Conservation (phyloP, 2,113 vertebrate genomes). For the Pholis gunnellus region DNA sequence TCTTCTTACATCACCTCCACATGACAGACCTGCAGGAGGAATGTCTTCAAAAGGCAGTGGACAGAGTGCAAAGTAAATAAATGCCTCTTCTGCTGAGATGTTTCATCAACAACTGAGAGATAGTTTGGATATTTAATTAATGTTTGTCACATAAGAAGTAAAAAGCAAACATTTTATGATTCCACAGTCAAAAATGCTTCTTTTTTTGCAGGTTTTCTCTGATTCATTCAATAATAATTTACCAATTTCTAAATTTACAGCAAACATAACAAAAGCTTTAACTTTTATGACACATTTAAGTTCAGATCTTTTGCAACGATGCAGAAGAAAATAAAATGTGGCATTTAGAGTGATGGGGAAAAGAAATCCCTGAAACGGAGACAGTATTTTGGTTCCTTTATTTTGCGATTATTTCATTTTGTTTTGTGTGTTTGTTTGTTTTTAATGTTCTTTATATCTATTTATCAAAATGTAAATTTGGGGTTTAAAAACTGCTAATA, state of each 20-base stretch:
- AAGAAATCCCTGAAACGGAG: not conserved
- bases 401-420: not conserved
- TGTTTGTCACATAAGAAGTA: not conserved
- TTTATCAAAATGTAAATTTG: no score
- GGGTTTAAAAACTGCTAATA: not conserved
- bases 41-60: not conserved
- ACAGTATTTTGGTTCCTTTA: not conserved
- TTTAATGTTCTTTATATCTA: no score
- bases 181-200: not conserved
- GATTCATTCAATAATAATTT: no score
- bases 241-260: not conserved
- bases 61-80: not conserved
- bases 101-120: not conserved
- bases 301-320: not conserved
- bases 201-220: not conserved
- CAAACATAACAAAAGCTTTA: not conserved
- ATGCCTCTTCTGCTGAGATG: not conserved
- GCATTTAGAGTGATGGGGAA: not conserved
- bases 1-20: slow-evolving; percentile 34
- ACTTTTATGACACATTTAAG: not conserved
- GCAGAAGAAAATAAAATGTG: not conserved
- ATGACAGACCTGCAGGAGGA: slow-evolving; percentile 17
- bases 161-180: not conserved
- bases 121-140: not conserved
- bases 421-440: no score